Evolutionary conservation across 2,888 invertebrate genomes (phyloP), one percentile per base, ranked within the genome.

Genomic region (Penaeus monodon): DNA sequence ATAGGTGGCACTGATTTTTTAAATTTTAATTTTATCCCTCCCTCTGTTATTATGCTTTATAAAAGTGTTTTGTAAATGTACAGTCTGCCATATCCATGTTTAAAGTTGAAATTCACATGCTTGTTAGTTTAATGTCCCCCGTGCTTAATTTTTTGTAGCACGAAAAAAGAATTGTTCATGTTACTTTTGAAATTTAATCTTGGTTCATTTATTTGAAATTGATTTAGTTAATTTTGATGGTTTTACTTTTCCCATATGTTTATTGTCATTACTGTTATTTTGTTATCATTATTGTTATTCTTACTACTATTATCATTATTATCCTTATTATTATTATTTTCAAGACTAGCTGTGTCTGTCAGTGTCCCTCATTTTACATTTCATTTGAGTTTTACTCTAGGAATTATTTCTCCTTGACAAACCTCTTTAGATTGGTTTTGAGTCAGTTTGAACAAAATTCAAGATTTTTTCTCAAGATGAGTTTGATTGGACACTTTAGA

Each of bases 131-230:
- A 24, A 77, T 44, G 14, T 57, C 77, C 77, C 73, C 77, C 24
- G 20, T 57, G 77, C 77, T 57, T 57, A 57, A 14, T 77, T 63
- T 49, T 77, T 57, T 57, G 57, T 77, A 57, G 77, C 77, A 77
- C 57, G 77, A 73, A 29, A 49, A 49, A 77, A 38, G 20, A 44
- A 57, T 77, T 82, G 77, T 87, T 89, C 89, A 93, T 90, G 90
- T 90, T 91, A 91, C 91, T 90, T 90, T 91, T 88, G 86, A 90
- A 90, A 91, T 89, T 90, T 76, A 90, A 89, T n/a, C 73, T 38
- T 73, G 2, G 73, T 73, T 33, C 10, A 22, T 91, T 91, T 91
- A 91, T 91, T 88, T 89, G 73, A 14, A 73, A 73, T 33, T 57
- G 57, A 57, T 17, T 57, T 57, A 3, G 57, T 57, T 57, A 14